phyloP scores from a whole-genome alignment of 2,113 vertebrate species.

The Oryzias celebensis region DNA sequence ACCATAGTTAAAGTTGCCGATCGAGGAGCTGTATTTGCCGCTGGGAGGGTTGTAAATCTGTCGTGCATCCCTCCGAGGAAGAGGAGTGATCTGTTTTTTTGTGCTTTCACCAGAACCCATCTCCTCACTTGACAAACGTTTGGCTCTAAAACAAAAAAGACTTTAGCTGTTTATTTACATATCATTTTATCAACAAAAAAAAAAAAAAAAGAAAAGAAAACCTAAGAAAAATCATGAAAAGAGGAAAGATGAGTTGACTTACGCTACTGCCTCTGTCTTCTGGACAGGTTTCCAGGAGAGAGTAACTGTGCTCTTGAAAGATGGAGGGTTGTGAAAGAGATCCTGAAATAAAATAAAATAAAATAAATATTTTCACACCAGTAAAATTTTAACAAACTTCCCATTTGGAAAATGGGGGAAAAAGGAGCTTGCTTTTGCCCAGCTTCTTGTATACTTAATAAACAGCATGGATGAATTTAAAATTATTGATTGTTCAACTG shows the following conservation, averaged over 20 bases:
- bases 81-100: conserved; percentile 84
- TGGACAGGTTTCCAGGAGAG: conserved; percentile 98
- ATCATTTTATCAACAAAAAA: conserved; percentile 79
- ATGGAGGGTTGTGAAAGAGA: conserved; percentile 98
- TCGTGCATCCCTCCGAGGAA: conserved; percentile 90
- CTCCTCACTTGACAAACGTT: conserved; percentile 86
- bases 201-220: background rate
- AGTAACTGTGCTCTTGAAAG: conserved; percentile 96
- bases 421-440: too few relatives aligned
- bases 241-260: conserved; percentile 17
- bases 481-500: too few relatives aligned
- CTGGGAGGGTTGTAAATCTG: conserved; percentile 99
- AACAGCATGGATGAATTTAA: too few relatives aligned
- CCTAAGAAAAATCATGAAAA: background rate
- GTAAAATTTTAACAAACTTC: too few relatives aligned
- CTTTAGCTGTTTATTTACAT: too few relatives aligned
- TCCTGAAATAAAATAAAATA: conserved; percentile 76
- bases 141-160: conserved; percentile 77
- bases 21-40: conserved; percentile 94
- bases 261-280: conserved; percentile 85
- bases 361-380: background rate
- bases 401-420: too few relatives aligned
- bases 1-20: conserved; percentile 93
- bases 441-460: too few relatives aligned
- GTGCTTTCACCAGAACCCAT: conserved; percentile 78